Conservation (phyloP, 92 coral and sea anemone species). For the Phenganax marumi region DNA sequence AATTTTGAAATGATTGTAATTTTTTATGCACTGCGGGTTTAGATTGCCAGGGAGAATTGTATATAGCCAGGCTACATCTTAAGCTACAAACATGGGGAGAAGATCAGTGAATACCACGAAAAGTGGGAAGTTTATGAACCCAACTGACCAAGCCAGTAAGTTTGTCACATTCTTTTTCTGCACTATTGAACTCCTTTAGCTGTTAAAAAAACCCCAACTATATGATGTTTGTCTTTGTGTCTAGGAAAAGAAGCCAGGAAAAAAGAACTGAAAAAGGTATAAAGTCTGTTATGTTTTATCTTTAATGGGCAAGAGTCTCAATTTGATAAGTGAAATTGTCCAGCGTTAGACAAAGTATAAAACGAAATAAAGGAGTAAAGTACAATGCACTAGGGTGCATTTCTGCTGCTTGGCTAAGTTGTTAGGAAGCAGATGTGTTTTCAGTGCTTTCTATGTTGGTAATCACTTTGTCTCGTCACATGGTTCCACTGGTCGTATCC, state of each 20-base stretch:
- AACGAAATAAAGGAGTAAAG: too few relatives aligned
- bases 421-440: too few relatives aligned
- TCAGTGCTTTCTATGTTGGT: too few relatives aligned
- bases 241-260: slow-evolving; percentile 95
- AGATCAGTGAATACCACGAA: slow-evolving; percentile 93
- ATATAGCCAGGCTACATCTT: background rate
- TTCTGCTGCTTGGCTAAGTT: too few relatives aligned
- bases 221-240: background rate
- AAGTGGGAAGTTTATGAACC: slow-evolving; percentile 99
- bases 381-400: too few relatives aligned
- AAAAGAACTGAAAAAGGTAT: slow-evolving; percentile 88
- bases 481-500: too few relatives aligned
- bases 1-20: too few relatives aligned
- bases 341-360: too few relatives aligned
- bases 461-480: too few relatives aligned
- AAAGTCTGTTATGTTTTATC: background rate
- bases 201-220: background rate
- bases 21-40: background rate
- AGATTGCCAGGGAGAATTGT: background rate
- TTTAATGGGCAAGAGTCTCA: too few relatives aligned
- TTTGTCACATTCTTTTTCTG: background rate
- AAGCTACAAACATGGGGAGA: slow-evolving; percentile 74
- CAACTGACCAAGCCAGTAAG: slow-evolving; percentile 99
- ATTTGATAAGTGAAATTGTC: too few relatives aligned
- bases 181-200: background rate